These are phyloP conservation scores for Gallinago paraguaiae DNA, from an alignment of 2,113 vertebrate species.

Conservation along the genomic window DNA sequence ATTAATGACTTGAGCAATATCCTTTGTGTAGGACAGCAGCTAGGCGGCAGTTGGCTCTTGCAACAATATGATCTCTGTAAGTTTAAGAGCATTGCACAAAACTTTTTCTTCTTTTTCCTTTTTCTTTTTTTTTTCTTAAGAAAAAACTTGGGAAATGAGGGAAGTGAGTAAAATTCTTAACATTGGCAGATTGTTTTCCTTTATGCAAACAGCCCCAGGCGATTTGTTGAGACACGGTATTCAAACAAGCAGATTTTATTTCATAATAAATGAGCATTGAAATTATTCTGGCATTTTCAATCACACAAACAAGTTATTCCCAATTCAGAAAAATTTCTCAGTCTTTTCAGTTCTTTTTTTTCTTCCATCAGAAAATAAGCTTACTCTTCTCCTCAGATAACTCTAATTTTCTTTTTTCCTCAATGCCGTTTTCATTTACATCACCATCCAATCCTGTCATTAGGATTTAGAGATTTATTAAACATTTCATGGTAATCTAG, in stretches of 20 bases:
- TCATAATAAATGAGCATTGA: slow-evolving; percentile 24
- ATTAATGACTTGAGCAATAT: slow-evolving; percentile 9
- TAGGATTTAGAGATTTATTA: slow-evolving; percentile 10
- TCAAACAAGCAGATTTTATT: slow-evolving; percentile 7
- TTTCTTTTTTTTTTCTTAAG: not conserved
- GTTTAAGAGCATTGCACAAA: slow-evolving; percentile 1
- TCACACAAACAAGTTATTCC: not conserved
- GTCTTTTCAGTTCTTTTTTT: not conserved
- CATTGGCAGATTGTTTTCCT: not conserved
- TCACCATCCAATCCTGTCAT: not conserved
- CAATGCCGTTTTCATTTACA: not conserved
- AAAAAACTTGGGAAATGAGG: slow-evolving; percentile 4
- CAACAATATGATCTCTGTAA: not conserved
- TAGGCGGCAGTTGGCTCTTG: not conserved
- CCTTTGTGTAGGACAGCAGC: not conserved
- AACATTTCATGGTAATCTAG: slow-evolving; percentile 12
- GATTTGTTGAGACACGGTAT: not conserved
- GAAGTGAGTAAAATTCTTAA: slow-evolving; percentile 28
- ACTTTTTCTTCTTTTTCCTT: not conserved
- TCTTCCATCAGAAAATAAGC: not conserved
- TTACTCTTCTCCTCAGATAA: not conserved
- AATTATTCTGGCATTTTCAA: slow-evolving; percentile 7
- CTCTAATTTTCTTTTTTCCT: not conserved
- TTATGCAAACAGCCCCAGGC: not conserved
- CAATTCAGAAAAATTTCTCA: not conserved